Evolutionary conservation across 1,140 invertebrate genomes (phyloP).

Genomic region (Belonocnema kinseyi): DNA sequence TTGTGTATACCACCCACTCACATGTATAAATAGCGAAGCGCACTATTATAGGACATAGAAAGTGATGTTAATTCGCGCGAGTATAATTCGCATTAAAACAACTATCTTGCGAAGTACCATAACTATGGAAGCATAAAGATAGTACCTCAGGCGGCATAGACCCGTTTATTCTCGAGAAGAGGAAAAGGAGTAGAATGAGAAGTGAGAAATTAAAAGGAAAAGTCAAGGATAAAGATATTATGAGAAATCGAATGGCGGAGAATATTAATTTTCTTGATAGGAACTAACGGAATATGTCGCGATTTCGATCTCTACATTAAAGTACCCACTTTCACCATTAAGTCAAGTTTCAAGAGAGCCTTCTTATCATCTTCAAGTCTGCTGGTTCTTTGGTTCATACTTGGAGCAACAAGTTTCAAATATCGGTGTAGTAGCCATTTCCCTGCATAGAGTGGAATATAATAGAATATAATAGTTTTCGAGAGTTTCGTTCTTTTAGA

Average conservation of each 20-base stretch:
- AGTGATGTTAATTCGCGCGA: too few species aligned
- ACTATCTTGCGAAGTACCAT: too few species aligned
- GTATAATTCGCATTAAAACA: too few species aligned
- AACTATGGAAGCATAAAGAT: too few species aligned
- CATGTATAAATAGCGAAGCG: not conserved
- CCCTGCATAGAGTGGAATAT: not conserved
- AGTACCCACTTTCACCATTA: not conserved
- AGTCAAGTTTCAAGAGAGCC: slow-evolving; percentile 11
- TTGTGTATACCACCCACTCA: too few species aligned
- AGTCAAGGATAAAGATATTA: slow-evolving; percentile 51
- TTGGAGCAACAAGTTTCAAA: slow-evolving; percentile 23
- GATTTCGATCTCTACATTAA: not conserved
- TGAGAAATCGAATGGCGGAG: slow-evolving; percentile 37
- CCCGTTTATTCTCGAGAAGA: too few species aligned
- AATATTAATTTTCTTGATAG: not conserved
- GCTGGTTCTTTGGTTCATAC: not conserved
- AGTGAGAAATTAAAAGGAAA: slow-evolving; percentile 47
- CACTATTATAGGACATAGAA: not conserved
- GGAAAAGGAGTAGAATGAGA: slow-evolving; percentile 38
- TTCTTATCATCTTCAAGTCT: not conserved
- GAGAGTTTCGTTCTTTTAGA: slow-evolving; percentile 17
- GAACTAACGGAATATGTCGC: not conserved
- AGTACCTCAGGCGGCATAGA: too few species aligned
- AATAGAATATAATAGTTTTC: slow-evolving; percentile 3
- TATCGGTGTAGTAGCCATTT: slow-evolving; percentile 14